phyloP scores from a whole-genome alignment of 2,888 invertebrate species.

The Brassicogethes aeneus region DNA sequence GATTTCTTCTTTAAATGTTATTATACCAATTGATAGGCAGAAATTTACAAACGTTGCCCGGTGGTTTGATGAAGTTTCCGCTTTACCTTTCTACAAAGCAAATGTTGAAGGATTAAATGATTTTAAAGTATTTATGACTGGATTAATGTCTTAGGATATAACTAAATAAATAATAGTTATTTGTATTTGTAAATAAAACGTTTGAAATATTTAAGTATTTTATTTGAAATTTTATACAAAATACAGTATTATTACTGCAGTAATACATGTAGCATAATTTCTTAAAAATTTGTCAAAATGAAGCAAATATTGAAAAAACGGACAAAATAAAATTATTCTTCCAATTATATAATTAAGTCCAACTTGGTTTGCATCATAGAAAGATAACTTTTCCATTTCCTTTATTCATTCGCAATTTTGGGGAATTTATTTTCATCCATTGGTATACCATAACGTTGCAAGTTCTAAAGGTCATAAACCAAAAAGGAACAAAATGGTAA shows the following conservation, averaged over 20 bases:
- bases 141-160: not conserved
- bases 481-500: too few relatives aligned
- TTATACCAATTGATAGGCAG: constrained; percentile 21
- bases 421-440: constrained; percentile 27
- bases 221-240: not conserved
- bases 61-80: constrained; percentile 31
- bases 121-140: not conserved
- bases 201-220: not conserved
- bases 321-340: too few relatives aligned
- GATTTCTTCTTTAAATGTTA: constrained; percentile 37
- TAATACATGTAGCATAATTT: too few relatives aligned
- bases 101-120: constrained; percentile 6
- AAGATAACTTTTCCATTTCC: not conserved
- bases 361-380: not conserved
- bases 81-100: constrained; percentile 19
- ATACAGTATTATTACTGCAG: too few relatives aligned
- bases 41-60: constrained; percentile 28
- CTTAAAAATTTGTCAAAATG: too few relatives aligned
- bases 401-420: constrained; percentile 28
- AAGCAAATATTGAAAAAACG: too few relatives aligned
- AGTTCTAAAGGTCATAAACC: too few relatives aligned
- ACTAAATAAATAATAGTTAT: not conserved
- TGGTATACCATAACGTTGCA: constrained; percentile 17
- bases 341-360: not conserved
- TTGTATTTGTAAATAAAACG: too few relatives aligned